A percentile compares a stretch with the other conserved stretches of the same genome.
Conservation (phyloP, 2,888 invertebrate genomes). For the Sycophila texana region DNA sequence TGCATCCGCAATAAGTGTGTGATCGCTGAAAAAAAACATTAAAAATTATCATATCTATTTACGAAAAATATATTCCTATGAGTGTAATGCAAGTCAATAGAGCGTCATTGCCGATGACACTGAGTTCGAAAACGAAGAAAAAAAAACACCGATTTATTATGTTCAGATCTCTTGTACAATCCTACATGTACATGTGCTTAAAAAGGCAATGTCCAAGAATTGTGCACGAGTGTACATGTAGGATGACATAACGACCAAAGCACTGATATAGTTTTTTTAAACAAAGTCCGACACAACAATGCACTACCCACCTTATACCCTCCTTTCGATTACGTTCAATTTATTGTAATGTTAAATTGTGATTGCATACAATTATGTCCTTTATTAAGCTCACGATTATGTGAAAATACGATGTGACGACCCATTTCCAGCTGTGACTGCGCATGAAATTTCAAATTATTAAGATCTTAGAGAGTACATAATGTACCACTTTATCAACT, state of each 20-base stretch:
- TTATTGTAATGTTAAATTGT: background rate
- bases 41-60: slow-evolving; percentile 14
- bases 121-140: background rate
- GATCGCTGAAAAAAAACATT: slow-evolving; percentile 50
- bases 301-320: background rate
- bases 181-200: too few relatives aligned
- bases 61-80: background rate
- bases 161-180: background rate
- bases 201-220: too few relatives aligned
- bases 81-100: slow-evolving; percentile 10
- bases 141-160: slow-evolving; percentile 34
- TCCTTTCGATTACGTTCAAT: background rate
- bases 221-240: too few relatives aligned
- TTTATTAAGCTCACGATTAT: background rate
- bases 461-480: background rate
- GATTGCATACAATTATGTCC: slow-evolving; percentile 11
- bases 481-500: background rate
- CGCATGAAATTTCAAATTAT: slow-evolving; percentile 17
- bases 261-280: slow-evolving; percentile 33
- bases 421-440: slow-evolving; percentile 12
- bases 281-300: slow-evolving; percentile 15
- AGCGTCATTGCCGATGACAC: background rate
- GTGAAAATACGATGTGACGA: background rate
- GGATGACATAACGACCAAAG: background rate
- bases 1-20: slow-evolving; percentile 65